phyloP scores from a whole-genome alignment of 2,113 vertebrate genomes.

The Ahaetulla prasina region DNA sequence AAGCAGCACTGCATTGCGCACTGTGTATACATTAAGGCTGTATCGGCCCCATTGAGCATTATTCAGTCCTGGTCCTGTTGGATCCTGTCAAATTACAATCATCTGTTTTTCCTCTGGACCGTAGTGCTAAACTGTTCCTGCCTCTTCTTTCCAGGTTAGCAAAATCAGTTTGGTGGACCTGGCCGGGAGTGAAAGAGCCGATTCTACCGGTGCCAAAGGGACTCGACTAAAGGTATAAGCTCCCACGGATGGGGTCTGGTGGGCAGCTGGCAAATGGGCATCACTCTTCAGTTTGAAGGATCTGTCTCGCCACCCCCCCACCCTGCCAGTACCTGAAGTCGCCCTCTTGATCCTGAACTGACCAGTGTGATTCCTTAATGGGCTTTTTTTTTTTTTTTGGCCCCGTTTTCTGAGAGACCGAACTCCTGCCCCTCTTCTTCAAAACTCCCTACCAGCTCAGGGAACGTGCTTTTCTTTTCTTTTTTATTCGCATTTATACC shows the following conservation, averaged over 20 bases:
- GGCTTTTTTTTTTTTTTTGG: background rate
- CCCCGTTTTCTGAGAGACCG: no score
- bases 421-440: no score
- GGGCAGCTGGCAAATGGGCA: background rate
- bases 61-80: background rate
- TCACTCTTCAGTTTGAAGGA: background rate
- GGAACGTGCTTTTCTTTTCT: no score
- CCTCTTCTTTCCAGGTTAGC: slow-evolving; percentile 81
- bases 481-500: no score
- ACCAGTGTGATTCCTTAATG: background rate
- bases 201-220: slow-evolving; percentile 97
- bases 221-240: slow-evolving; percentile 92
- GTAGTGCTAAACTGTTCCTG: background rate
- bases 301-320: no score
- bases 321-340: no score
- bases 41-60: background rate
- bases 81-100: background rate
- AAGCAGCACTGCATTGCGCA: background rate
- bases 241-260: background rate
- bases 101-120: background rate
- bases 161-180: slow-evolving; percentile 98
- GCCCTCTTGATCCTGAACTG: background rate
- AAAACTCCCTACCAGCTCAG: background rate
- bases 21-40: background rate
- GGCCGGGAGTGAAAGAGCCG: slow-evolving; percentile 95